These are phyloP conservation scores for Aphaenogaster ashmeadi DNA, from an alignment of 1,140 invertebrate genomes.

Conservation along the genomic window DNA sequence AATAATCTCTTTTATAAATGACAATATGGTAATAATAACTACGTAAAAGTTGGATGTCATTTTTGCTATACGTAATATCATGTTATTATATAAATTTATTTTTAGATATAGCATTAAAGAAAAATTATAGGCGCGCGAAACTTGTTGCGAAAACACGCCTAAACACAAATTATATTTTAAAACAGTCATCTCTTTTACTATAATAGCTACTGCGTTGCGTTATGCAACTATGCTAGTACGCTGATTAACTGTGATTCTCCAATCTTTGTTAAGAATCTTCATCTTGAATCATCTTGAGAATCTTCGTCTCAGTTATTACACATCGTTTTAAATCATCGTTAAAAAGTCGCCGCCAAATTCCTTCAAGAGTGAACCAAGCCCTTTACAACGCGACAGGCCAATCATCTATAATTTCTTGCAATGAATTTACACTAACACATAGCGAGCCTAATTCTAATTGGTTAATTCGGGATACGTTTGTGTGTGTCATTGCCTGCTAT, in stretches of 20 bases:
- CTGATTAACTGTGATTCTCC: conserved; percentile 33
- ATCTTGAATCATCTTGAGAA: not conserved
- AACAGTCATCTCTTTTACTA: not conserved
- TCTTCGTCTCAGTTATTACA: conserved; percentile 16
- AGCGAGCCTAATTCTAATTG: conserved; percentile 5
- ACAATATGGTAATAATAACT: not conserved
- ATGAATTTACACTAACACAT: not conserved
- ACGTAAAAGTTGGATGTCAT: not conserved
- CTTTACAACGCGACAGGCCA: not conserved
- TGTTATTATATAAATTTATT: not conserved
- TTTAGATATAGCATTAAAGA: not conserved
- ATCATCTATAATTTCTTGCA: not conserved
- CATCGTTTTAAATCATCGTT: conserved; percentile 4
- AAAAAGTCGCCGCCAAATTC: not conserved
- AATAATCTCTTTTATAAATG: not conserved
- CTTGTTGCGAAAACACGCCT: not conserved
- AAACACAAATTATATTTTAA: not conserved
- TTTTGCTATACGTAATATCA: not conserved
- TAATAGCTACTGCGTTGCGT: not conserved
- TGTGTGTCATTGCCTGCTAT: not conserved
- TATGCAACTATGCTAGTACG: not conserved
- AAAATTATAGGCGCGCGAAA: not conserved
- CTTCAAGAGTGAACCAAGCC: not conserved
- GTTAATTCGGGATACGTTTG: not conserved
- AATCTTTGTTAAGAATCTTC: conserved; percentile 22